Evolutionary conservation across 2,797 vertebrate genomes (phyloP).

Genomic region (Anabacerthia variegaticeps): DNA sequence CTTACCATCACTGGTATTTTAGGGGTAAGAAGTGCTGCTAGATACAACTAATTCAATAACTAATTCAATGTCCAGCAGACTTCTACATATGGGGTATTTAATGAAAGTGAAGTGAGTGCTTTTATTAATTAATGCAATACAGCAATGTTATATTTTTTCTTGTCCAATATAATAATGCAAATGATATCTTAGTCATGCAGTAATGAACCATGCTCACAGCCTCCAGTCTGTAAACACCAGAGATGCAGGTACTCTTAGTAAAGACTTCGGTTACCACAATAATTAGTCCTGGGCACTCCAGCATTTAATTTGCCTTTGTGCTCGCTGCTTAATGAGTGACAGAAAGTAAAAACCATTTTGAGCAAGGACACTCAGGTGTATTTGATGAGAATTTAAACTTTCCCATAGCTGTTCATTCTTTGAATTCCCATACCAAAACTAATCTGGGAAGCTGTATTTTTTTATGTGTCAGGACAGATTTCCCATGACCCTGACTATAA

Average conservation of each 20-base stretch:
- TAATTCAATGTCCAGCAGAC: background rate
- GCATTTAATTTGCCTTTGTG: background rate
- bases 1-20: background rate
- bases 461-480: slow-evolving; percentile 27
- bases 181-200: background rate
- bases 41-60: background rate
- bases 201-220: background rate
- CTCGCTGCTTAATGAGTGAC: background rate
- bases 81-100: background rate
- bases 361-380: slow-evolving; percentile 40
- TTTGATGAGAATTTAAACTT: slow-evolving; percentile 44
- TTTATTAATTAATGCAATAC: background rate
- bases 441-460: slow-evolving; percentile 42
- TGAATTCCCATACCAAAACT: slow-evolving; percentile 49
- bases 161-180: background rate
- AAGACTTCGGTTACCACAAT: background rate
- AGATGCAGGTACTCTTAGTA: background rate
- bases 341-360: background rate
- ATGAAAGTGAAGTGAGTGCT: background rate
- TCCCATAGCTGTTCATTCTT: slow-evolving; percentile 53
- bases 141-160: background rate
- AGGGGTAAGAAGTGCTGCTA: background rate
- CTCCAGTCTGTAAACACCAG: background rate
- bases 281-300: background rate
- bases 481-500: slow-evolving; percentile 61